Base-by-base conservation (phyloP, 2,797 vertebrate species). In the Cossypha heuglini region DNA sequence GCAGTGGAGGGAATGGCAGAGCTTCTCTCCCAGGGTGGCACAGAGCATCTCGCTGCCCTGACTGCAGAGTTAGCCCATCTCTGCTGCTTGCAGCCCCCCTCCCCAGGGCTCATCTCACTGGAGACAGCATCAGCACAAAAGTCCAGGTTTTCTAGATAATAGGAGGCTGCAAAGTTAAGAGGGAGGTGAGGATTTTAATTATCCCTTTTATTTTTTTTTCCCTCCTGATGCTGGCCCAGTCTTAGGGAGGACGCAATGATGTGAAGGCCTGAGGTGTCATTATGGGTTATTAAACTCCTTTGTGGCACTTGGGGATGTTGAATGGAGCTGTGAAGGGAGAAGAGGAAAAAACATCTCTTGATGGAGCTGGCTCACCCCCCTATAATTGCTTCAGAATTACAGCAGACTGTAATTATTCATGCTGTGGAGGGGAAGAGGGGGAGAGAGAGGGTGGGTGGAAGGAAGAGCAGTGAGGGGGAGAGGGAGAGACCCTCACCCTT, bases 231-330 rank as follows among this genome's bases (percentile, higher is more conserved):
- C 67, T 90, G 45, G n/a, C 76, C 71, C 79, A 62, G 78, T 80
- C 74, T 61, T 71, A 78, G 57, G 43, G 66, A 95, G 52, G 49
- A 83, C 80, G 86, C 84, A 90, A 43, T 87, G 95, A 96, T 6
- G 33, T 51, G 77, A 58, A 94, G 57, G 38, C 46, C 58, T 90
- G 94, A 94, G 92, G 74, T 93, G 86, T 97, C 95, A 97, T 97
- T 97, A 97, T 97, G 92, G 94, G 94, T 95, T 97, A 96, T 97
- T 97, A 97, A 97, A 97, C 78, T 95, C 83, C 73, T 96, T 95
- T 86, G 96, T 94, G 84, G 52, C 71, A 76, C 86, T 96, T 26
- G 7, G 82, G 63, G 93, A 85, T 91, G 85, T 82, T 95, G 94
- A 97, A 96, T 89, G 85, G 73, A 94, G 66, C 77, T 79, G 48